phyloP scores from a whole-genome alignment of 2,113 vertebrate genomes.

The Pristiophorus japonicus region DNA sequence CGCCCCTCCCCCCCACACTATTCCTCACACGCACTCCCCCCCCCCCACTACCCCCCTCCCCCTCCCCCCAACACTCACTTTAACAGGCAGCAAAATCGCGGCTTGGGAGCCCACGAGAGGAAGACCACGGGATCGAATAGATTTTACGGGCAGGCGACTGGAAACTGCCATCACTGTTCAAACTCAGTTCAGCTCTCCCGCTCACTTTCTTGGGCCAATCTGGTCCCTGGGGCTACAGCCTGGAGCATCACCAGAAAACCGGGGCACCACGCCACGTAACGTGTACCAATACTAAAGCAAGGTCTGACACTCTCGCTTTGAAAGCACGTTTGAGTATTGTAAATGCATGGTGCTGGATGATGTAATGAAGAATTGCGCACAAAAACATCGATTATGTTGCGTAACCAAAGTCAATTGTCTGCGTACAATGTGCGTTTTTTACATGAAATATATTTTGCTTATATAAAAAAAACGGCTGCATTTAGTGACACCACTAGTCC shows the following conservation, averaged over 20 bases:
- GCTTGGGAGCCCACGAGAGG: conserved; percentile 40
- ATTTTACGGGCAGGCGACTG: too few relatives aligned
- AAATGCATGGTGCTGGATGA: not conserved
- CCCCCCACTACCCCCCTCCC: too few relatives aligned
- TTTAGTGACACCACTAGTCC: not conserved
- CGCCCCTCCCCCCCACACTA: too few relatives aligned
- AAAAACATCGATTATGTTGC: not conserved
- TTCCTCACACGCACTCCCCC: too few relatives aligned
- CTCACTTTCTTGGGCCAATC: conserved; percentile 46
- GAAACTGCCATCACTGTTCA: conserved; percentile 39
- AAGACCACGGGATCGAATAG: too few relatives aligned
- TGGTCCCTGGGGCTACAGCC: not conserved
- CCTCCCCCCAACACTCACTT: conserved; percentile 41
- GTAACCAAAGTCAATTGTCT: not conserved
- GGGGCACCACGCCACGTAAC: too few relatives aligned
- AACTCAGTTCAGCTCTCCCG: conserved; percentile 35
- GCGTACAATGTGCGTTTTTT: not conserved
- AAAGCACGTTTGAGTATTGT: not conserved
- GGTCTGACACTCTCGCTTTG: not conserved
- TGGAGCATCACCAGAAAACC: not conserved
- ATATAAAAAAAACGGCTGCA: not conserved
- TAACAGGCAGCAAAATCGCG: conserved; percentile 7
- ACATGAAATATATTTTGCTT: not conserved
- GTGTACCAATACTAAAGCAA: not conserved
- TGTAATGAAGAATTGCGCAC: not conserved